A percentile compares a stretch with the other conserved stretches of the same genome.
phyloP scores from a whole-genome alignment of 2,113 vertebrate genomes.

The Pseudorasbora parva region DNA sequence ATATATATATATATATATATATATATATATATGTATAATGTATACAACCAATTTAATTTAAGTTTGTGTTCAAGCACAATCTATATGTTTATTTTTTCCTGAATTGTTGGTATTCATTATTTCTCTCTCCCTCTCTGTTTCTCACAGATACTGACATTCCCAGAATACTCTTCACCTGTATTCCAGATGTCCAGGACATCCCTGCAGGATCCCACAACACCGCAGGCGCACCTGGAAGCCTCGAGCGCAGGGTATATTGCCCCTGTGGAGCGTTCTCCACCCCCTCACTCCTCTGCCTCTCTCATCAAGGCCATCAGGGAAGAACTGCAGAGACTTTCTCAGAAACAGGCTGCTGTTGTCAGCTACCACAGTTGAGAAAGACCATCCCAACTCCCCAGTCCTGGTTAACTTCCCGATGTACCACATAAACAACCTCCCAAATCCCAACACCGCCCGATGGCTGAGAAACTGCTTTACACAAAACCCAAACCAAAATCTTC shows the following conservation, averaged over 20 bases:
- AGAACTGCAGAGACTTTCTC: conserved; percentile 95
- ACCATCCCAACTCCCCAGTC: background rate
- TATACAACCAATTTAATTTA: background rate
- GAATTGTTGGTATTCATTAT: background rate
- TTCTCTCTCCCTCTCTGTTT: conserved; percentile 56
- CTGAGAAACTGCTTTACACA: conserved; percentile 30
- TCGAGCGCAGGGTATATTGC: conserved; percentile 85
- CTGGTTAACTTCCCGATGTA: conserved; percentile 10
- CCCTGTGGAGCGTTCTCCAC: conserved; percentile 86
- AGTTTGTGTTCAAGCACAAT: background rate
- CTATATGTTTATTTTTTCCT: background rate
- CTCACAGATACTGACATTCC: conserved; percentile 83
- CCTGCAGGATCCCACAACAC: conserved; percentile 84
- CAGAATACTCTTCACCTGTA: conserved; percentile 89
- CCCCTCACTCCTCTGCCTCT: conserved; percentile 91
- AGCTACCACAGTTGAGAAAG: conserved; percentile 83
- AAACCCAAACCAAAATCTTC: conserved; percentile 24
- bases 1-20: no score
- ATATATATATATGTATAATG: no score
- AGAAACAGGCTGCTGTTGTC: conserved; percentile 88
- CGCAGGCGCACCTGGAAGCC: conserved; percentile 83
- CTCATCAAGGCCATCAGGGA: conserved; percentile 98
- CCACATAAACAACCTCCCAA: conserved; percentile 23
- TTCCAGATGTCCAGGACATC: conserved; percentile 93
- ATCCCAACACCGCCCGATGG: conserved; percentile 18